phyloP scores from a whole-genome alignment of 1,140 invertebrate genomes.

The Schlechtendalia chinensis region DNA sequence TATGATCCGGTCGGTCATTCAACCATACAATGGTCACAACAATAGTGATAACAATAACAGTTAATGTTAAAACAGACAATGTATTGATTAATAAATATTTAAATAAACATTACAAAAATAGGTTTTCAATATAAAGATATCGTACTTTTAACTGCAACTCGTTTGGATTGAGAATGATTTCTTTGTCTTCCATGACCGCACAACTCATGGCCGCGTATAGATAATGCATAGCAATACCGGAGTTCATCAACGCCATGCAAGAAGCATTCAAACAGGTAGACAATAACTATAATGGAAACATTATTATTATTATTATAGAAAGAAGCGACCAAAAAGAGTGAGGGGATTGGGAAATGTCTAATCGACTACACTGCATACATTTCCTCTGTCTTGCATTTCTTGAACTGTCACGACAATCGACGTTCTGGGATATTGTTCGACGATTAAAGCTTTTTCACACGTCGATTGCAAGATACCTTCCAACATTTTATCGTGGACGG shows the following conservation, averaged over 20 bases:
- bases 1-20: no score
- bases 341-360: background rate
- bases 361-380: conserved; percentile 61
- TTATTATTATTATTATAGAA: conserved; percentile 12
- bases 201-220: conserved; percentile 76
- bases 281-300: conserved; percentile 62
- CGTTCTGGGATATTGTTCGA: conserved; percentile 72
- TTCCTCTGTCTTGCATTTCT: conserved; percentile 81
- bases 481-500: conserved; percentile 68
- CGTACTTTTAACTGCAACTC: conserved; percentile 58
- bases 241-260: conserved; percentile 77
- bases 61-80: no score
- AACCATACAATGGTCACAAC: no score
- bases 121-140: no score
- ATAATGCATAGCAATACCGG: conserved; percentile 75
- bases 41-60: no score
- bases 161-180: conserved; percentile 69
- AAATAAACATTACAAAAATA: no score
- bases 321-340: no score
- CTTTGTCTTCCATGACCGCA: conserved; percentile 65
- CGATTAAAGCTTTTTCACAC: conserved; percentile 70
- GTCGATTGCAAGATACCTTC: conserved; percentile 75
- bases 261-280: conserved; percentile 78
- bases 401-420: conserved; percentile 76
- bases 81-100: no score